Evolutionary conservation across 2,113 vertebrate genomes (phyloP), one percentile per base, ranked within the genome.

Genomic region (Aramus guarauna): DNA sequence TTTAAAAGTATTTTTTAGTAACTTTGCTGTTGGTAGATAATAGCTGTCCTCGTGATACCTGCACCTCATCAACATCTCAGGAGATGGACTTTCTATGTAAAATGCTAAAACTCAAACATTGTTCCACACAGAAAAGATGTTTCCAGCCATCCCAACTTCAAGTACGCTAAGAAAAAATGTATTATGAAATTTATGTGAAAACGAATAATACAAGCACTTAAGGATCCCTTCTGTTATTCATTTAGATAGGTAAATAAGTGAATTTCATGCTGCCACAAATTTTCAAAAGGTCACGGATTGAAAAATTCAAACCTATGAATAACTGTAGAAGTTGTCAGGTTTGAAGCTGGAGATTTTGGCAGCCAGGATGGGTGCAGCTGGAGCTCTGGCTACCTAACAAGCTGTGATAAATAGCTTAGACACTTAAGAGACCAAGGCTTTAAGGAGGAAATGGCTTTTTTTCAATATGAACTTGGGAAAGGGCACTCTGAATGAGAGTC

Each of bases 201-300:
- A 75, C 32, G 3, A 95, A 48, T 87, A 75, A 75, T 75, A 37
- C 0, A 26, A 82, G n/a, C 19, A 68, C 34, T 85, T 94, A 30
- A 59, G 58, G 66, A 80, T 88, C 36, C 50, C 30, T 83, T 93
- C 75, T 92, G 82, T 85, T 88, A 85, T 52, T 71, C 48, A 73
- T 92, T 96, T 90, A 59, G 21, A 75, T 82, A 73, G 27, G 30
- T 69, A 92, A 82, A 27, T 92, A 85, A 92, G 48, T 76, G 62
- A 81, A 93, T 95, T 96, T 94, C 53, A 79, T 66, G 55, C 62
- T 85, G 59, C 32, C 36, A 73, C 45, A 85, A 60, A 73, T 94
- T 94, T 92, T 93, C 39, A 69, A 48, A 93, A 90, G 82, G 74
- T 93, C 88, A 92, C 16, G 85, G 88, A 92, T 1, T 69, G 71